Conservation (phyloP, 2,113 vertebrate species). For the Coracopsis vasa region DNA sequence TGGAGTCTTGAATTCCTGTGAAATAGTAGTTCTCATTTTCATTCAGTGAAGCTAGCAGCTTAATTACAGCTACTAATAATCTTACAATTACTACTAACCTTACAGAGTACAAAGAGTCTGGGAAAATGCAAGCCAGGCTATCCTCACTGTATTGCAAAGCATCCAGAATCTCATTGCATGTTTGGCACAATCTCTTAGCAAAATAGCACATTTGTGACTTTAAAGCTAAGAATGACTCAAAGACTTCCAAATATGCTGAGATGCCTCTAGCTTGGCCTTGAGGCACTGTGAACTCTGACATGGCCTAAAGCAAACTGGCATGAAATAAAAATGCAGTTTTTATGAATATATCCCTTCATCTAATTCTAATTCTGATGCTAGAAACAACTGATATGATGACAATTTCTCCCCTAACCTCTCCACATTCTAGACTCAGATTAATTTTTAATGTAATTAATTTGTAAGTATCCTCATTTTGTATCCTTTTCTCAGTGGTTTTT, state of each 20-base stretch:
- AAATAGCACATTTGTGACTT: neutral
- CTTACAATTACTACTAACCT: neutral
- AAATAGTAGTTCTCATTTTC: neutral
- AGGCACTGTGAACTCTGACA: neutral
- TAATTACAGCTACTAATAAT: neutral
- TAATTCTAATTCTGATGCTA: neutral
- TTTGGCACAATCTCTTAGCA: neutral
- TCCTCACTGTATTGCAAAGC: neutral
- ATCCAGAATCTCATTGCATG: neutral
- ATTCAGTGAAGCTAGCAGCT: neutral
- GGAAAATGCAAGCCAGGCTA: neutral
- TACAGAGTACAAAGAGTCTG: neutral
- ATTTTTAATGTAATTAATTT: neutral
- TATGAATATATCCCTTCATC: neutral
- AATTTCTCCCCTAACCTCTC: neutral
- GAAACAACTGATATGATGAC: neutral
- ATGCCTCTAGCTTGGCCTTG: constrained; percentile 7
- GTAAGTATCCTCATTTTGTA: neutral
- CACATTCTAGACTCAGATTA: neutral
- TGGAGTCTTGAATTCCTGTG: neutral
- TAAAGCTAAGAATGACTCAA: constrained; percentile 1
- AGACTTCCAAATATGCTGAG: neutral
- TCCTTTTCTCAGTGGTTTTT: neutral
- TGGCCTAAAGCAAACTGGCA: constrained; percentile 1
- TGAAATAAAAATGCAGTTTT: neutral